A percentile compares a stretch with the other conserved stretches of the same genome.
Conservation (phyloP, 2,113 vertebrate species). For the Hyperopisus bebe region DNA sequence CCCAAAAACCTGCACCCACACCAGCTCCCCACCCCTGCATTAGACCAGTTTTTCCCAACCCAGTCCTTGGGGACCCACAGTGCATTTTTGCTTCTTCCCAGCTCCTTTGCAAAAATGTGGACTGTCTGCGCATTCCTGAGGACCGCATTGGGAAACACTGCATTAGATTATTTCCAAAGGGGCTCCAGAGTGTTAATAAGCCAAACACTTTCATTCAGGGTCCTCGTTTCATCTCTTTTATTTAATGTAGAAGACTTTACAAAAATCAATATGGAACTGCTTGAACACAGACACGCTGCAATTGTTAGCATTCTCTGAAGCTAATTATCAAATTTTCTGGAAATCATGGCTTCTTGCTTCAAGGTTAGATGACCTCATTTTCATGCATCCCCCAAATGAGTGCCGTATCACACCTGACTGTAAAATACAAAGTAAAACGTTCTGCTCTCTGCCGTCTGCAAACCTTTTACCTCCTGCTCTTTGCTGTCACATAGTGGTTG, state of each 20-base stretch:
- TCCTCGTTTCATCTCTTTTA: neutral
- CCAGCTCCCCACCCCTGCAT: too few species aligned
- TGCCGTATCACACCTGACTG: neutral
- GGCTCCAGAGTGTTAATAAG: neutral
- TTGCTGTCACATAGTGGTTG: neutral
- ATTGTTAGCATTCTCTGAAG: conserved; percentile 2
- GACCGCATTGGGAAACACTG: neutral
- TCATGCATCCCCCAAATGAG: neutral
- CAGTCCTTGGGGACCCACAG: neutral
- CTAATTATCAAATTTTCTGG: neutral
- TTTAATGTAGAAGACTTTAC: neutral
- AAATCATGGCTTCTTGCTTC: neutral
- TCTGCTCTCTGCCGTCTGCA: neutral
- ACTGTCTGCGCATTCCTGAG: neutral
- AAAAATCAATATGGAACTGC: neutral
- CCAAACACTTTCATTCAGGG: neutral
- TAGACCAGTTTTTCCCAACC: neutral
- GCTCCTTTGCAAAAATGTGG: neutral
- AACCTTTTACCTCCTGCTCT: neutral
- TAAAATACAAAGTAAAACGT: neutral
- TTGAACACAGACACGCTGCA: neutral
- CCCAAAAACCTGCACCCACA: too few species aligned
- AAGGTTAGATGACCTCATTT: neutral
- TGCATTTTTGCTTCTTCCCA: neutral
- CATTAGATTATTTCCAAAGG: neutral